phyloP scores from a whole-genome alignment of 2,888 invertebrate genomes.

The Lycophotia porphyrea region DNA sequence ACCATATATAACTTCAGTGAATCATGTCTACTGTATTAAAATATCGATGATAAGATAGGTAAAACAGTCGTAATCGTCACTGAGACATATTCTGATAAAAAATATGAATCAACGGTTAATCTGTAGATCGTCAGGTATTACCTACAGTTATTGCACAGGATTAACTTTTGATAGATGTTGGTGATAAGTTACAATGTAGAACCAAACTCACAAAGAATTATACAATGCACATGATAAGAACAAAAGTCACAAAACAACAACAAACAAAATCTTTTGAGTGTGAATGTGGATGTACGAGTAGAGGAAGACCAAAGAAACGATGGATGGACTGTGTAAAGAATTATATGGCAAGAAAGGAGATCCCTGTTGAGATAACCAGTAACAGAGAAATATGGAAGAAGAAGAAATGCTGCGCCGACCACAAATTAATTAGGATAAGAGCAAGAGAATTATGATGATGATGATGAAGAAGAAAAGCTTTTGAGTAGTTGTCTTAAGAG shows the following conservation, averaged over 20 bases:
- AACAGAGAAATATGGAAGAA: too few relatives aligned
- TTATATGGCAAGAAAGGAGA: too few relatives aligned
- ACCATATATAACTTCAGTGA: neutral
- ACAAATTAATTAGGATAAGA: too few relatives aligned
- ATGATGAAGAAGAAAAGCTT: neutral
- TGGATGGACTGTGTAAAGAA: too few relatives aligned
- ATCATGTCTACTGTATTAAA: slow-evolving; percentile 21
- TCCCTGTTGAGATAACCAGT: too few relatives aligned
- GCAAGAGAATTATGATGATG: too few relatives aligned
- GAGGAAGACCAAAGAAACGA: too few relatives aligned
- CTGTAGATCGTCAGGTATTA: neutral
- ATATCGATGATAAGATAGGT: slow-evolving; percentile 26
- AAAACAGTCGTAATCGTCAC: neutral
- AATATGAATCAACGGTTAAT: slow-evolving; percentile 33
- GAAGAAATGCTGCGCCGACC: too few relatives aligned
- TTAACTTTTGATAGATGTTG: neutral
- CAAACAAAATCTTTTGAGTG: too few relatives aligned
- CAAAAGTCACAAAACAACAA: too few relatives aligned
- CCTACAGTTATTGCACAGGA: neutral
- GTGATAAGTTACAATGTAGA: neutral
- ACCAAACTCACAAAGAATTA: neutral
- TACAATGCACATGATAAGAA: neutral
- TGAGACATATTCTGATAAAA: slow-evolving; percentile 20
- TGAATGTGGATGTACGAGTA: too few relatives aligned
- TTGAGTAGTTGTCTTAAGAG: neutral